These are phyloP conservation scores for Mungos mungo DNA, from an alignment of 2,113 vertebrate genomes.

Conservation along the genomic window DNA sequence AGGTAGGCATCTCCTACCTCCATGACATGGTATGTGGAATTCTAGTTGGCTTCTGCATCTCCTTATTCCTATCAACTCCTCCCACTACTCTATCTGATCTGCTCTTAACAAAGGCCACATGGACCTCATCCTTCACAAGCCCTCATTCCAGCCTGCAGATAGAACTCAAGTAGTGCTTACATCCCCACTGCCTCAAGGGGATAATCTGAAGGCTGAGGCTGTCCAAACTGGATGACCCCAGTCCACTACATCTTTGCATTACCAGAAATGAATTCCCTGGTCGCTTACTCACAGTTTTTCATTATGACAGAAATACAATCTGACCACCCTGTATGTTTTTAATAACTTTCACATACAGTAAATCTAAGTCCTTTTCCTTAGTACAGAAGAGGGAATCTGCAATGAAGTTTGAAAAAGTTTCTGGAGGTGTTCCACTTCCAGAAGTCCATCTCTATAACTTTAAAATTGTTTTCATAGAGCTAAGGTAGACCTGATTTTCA, in stretches of 20 bases:
- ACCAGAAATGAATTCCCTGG: neutral
- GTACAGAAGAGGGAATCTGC: neutral
- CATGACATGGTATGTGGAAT: neutral
- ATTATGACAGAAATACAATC: constrained; percentile 18
- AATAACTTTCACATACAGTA: neutral
- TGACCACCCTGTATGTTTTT: neutral
- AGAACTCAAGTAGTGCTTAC: neutral
- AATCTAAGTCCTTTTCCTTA: neutral
- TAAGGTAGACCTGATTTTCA: neutral
- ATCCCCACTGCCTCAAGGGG: neutral
- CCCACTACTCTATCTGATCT: neutral
- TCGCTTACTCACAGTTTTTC: neutral
- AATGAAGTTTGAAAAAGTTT: neutral
- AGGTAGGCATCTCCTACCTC: neutral
- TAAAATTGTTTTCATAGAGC: constrained; percentile 9
- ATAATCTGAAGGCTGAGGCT: neutral
- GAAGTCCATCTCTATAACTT: neutral
- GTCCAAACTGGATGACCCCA: neutral
- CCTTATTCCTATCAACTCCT: neutral
- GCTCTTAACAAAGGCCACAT: neutral
- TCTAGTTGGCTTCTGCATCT: neutral
- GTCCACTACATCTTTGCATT: neutral
- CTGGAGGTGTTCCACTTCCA: neutral
- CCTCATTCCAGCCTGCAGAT: neutral
- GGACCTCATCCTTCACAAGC: neutral